Evolutionary conservation across 2,888 invertebrate species (phyloP).

Genomic region (Limnephilus rhombicus): DNA sequence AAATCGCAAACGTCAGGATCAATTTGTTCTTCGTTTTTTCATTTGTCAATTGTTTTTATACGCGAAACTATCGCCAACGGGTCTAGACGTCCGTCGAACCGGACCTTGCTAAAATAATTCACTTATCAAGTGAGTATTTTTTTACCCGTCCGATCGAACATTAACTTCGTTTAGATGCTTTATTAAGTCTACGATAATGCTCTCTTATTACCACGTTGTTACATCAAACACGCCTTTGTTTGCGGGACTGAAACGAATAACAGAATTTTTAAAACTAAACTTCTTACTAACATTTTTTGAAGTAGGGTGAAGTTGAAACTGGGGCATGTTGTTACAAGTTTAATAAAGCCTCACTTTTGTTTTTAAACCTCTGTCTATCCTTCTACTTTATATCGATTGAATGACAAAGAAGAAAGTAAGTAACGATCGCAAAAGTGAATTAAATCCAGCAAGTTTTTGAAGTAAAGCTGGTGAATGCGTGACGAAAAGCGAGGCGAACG

Average conservation of each 20-base stretch:
- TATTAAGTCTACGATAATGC: not conserved
- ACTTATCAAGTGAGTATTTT: not conserved
- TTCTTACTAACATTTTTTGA: not conserved
- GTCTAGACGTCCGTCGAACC: constrained; percentile 33
- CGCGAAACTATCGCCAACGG: not conserved
- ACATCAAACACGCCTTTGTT: not conserved
- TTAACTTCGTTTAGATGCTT: not conserved
- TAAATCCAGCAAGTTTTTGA: too few relatives aligned
- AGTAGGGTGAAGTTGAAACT: not conserved
- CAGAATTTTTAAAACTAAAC: not conserved
- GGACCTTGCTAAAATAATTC: not conserved
- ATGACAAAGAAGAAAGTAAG: not conserved
- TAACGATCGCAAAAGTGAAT: not conserved
- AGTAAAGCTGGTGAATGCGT: too few relatives aligned
- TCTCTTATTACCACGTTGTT: not conserved
- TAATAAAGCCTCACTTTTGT: not conserved
- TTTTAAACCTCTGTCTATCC: not conserved
- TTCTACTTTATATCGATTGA: not conserved
- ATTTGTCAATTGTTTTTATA: constrained; percentile 35
- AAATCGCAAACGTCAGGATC: constrained; percentile 10
- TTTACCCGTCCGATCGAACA: not conserved
- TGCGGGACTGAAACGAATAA: not conserved
- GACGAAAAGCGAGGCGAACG: too few relatives aligned
- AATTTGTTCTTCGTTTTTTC: constrained; percentile 16
- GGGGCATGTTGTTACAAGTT: not conserved